Conservation (phyloP, 2,797 vertebrate genomes). For the Monodelphis domestica region DNA sequence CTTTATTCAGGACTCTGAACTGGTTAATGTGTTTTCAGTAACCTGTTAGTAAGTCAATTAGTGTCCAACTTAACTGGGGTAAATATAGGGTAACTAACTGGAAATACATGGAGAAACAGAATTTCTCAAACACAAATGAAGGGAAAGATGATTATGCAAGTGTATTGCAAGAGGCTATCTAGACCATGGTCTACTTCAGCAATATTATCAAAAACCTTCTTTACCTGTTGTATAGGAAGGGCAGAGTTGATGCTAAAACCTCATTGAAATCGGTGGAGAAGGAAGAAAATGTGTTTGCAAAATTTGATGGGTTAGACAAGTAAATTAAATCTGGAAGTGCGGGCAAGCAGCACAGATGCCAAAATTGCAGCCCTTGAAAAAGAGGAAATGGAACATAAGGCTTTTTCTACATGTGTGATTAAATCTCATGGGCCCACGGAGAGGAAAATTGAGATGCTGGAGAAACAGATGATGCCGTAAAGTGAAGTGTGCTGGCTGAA, state of each 20-base stretch:
- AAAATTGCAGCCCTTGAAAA: slow-evolving; percentile 70
- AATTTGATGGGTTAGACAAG: slow-evolving; percentile 67
- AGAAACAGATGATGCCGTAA: slow-evolving; percentile 76
- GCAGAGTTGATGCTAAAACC: slow-evolving; percentile 34
- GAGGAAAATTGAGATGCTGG: slow-evolving; percentile 77
- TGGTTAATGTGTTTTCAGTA: neutral
- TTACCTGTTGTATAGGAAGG: slow-evolving; percentile 7
- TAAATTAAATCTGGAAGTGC: slow-evolving; percentile 62
- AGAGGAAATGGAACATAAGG: slow-evolving; percentile 74
- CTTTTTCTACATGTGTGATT: slow-evolving; percentile 75
- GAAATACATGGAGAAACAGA: slow-evolving; percentile 10
- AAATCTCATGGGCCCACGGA: slow-evolving; percentile 75
- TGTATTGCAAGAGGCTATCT: neutral
- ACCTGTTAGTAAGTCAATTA: neutral
- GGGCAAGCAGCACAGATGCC: slow-evolving; percentile 67
- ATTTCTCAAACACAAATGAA: slow-evolving; percentile 26
- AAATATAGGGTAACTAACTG: neutral
- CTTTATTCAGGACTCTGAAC: neutral
- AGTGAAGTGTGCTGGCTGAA: slow-evolving; percentile 58
- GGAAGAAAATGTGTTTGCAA: slow-evolving; percentile 41
- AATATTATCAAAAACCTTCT: neutral
- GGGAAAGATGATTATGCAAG: neutral
- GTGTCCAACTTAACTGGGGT: neutral
- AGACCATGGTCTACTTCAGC: neutral
- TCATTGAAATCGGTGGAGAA: slow-evolving; percentile 33